Evolutionary conservation across 2,888 invertebrate species (phyloP).

Genomic region (Noctuana brunneofusca): DNA sequence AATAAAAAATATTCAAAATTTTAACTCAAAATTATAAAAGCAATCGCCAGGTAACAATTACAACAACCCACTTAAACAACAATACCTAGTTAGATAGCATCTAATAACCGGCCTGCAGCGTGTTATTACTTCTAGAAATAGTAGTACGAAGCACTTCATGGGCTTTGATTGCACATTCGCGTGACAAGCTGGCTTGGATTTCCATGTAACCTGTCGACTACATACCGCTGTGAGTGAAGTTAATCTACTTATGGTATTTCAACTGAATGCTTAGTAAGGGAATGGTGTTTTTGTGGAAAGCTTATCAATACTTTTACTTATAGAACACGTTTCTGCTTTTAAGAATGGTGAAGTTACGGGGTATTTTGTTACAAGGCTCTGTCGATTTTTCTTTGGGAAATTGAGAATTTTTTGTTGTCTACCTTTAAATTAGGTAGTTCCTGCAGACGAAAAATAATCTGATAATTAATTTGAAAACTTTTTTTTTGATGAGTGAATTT

Average conservation of each 20-base stretch:
- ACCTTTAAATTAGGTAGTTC: too few relatives aligned
- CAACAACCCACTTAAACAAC: conserved; percentile 1
- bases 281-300: neutral
- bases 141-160: conserved; percentile 15
- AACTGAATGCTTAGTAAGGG: neutral
- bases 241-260: neutral
- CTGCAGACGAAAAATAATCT: too few relatives aligned
- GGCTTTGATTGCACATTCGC: conserved; percentile 27
- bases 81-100: conserved; percentile 9
- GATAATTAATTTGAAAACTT: too few relatives aligned
- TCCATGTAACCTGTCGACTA: conserved; percentile 3
- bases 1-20: too few relatives aligned
- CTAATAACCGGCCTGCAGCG: neutral
- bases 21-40: neutral
- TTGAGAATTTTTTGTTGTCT: too few relatives aligned
- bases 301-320: neutral
- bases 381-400: too few relatives aligned
- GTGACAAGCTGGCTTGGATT: conserved; percentile 9
- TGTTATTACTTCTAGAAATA: conserved; percentile 18
- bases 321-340: neutral
- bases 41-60: neutral
- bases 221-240: neutral
- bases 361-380: too few relatives aligned
- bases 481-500: too few relatives aligned
- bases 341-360: neutral